Percentiles rank a stretch among this genome's conserved stretches.
phyloP scores from a whole-genome alignment of 2,888 invertebrate genomes.

The Abrostola tripartita region DNA sequence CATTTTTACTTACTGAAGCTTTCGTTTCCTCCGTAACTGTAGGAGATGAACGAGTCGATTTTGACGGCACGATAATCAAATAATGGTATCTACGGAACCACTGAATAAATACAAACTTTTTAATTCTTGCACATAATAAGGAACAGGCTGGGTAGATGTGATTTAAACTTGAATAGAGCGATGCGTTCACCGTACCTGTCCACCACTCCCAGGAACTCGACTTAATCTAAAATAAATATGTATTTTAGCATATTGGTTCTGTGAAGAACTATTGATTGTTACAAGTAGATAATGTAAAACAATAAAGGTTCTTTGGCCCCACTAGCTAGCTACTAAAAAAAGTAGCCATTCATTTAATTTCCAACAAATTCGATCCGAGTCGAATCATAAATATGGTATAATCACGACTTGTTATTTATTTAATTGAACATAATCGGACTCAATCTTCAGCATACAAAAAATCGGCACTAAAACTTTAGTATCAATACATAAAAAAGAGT shows the following conservation, averaged over 20 bases:
- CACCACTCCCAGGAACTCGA: neutral
- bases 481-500: constrained; percentile 14
- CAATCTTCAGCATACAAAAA: constrained; percentile 6
- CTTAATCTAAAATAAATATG: neutral
- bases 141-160: neutral
- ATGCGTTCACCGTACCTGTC: too few species aligned
- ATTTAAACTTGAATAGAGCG: too few species aligned
- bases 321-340: neutral
- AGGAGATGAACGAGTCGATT: neutral
- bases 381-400: constrained; percentile 12
- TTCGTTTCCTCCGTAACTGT: neutral
- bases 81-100: neutral
- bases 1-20: neutral
- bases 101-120: neutral
- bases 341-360: neutral
- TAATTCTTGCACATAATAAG: neutral
- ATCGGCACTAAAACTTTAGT: constrained; percentile 7
- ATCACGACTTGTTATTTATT: constrained; percentile 1
- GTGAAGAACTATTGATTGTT: neutral
- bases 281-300: neutral
- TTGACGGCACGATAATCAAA: neutral
- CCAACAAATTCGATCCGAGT: neutral
- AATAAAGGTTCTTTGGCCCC: neutral
- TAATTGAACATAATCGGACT: constrained; percentile 5
- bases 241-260: neutral